Evolutionary conservation across 2,888 invertebrate genomes (phyloP).

Genomic region (Bembecia ichneumoniformis): DNA sequence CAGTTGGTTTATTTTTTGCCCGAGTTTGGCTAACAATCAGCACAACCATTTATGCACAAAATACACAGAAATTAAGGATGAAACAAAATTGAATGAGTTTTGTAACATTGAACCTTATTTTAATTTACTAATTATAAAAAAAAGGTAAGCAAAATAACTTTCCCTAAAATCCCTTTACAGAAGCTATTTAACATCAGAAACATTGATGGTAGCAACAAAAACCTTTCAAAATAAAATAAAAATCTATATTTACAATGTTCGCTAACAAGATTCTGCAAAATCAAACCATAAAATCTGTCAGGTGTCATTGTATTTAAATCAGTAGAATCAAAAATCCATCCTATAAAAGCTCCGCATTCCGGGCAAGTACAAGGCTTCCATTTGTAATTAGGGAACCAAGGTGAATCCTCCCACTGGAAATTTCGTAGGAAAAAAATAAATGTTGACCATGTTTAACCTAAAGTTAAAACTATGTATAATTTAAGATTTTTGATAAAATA

Average conservation of each 20-base stretch:
- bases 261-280: constrained; percentile 35
- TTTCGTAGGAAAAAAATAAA: constrained; percentile 4
- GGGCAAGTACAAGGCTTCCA: constrained; percentile 73
- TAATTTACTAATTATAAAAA: too few relatives aligned
- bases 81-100: too few relatives aligned
- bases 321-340: constrained; percentile 68
- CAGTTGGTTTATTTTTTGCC: too few relatives aligned
- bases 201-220: too few relatives aligned
- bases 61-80: too few relatives aligned
- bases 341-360: constrained; percentile 68
- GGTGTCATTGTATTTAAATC: constrained; percentile 16
- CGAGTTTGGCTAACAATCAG: too few relatives aligned
- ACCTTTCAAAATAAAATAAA: not conserved
- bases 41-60: too few relatives aligned
- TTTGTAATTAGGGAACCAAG: constrained; percentile 74
- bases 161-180: too few relatives aligned
- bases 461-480: not conserved
- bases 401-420: constrained; percentile 67
- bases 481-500: not conserved
- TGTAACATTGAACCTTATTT: too few relatives aligned
- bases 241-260: constrained; percentile 44
- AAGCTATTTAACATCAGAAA: too few relatives aligned
- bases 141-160: too few relatives aligned
- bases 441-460: not conserved
- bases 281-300: constrained; percentile 34